phyloP scores from a whole-genome alignment of 1,140 invertebrate genomes.

The Drosophila miranda region DNA sequence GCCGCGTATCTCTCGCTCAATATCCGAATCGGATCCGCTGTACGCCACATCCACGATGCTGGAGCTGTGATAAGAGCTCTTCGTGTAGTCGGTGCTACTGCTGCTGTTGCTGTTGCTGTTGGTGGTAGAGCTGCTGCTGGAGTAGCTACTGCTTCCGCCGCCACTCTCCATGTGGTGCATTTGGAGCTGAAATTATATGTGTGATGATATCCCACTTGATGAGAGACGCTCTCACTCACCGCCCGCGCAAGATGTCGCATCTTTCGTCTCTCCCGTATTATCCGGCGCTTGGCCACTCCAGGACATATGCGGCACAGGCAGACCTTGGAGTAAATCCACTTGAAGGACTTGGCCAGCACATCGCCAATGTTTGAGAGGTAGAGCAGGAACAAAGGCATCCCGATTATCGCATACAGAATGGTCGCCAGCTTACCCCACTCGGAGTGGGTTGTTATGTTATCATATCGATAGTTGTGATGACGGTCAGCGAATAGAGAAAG shows the following conservation, averaged over 20 bases:
- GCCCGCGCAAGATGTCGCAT: constrained; percentile 66
- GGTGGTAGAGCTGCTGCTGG: constrained; percentile 44
- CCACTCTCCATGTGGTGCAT: constrained; percentile 69
- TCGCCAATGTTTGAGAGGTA: constrained; percentile 98
- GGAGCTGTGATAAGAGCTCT: constrained; percentile 54
- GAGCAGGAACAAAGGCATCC: constrained; percentile 97
- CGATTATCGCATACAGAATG: constrained; percentile 97
- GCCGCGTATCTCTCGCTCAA: constrained; percentile 83
- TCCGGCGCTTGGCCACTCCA: constrained; percentile 84
- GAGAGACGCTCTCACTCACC: constrained; percentile 32
- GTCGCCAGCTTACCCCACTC: constrained; percentile 96
- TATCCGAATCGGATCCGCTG: constrained; percentile 82
- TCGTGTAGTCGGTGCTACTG: constrained; percentile 58
- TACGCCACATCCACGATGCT: constrained; percentile 50
- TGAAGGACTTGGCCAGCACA: constrained; percentile 97
- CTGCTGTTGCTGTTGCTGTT: constrained; percentile 51
- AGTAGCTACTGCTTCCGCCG: constrained; percentile 52
- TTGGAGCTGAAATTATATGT: constrained; percentile 32
- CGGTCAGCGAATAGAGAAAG: constrained; percentile 96
- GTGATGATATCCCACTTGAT: not conserved
- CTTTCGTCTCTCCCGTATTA: constrained; percentile 82
- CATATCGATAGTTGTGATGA: constrained; percentile 98
- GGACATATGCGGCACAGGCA: constrained; percentile 92
- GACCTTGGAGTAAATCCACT: constrained; percentile 95
- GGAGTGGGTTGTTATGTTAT: constrained; percentile 95